These are phyloP conservation scores for Apostichopus californicus DNA, from an alignment of 35 echinoderm and acorn worm species.

Conservation along the genomic window DNA sequence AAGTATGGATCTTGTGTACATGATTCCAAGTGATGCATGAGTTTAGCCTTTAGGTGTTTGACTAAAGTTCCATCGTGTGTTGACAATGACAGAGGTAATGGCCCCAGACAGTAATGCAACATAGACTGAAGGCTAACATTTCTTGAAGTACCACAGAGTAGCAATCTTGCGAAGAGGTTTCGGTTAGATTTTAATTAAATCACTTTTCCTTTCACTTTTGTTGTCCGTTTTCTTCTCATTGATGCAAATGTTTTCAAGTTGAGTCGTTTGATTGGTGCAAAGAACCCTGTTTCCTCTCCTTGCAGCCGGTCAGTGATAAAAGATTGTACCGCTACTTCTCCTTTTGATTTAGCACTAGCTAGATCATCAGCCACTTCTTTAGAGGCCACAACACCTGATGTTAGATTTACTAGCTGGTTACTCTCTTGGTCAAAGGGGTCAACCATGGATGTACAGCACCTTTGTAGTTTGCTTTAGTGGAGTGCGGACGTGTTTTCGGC, in stretches of 20 bases:
- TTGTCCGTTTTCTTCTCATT: background rate
- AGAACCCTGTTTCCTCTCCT: background rate
- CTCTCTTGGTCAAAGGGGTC: slow-evolving; percentile 56
- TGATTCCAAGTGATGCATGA: too few relatives aligned
- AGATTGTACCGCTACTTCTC: background rate
- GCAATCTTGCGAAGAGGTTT: slow-evolving; percentile 64
- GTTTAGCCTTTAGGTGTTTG: slow-evolving; percentile 53
- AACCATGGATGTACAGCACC: slow-evolving; percentile 2
- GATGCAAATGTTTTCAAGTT: slow-evolving; percentile 40
- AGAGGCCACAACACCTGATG: slow-evolving; percentile 40
- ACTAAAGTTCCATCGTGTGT: background rate
- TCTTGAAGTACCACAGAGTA: slow-evolving; percentile 52
- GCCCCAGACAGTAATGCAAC: background rate
- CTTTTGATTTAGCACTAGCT: background rate
- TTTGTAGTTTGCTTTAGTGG: too few relatives aligned
- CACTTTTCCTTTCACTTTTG: slow-evolving; percentile 69
- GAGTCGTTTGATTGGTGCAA: slow-evolving; percentile 8
- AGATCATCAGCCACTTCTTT: slow-evolving; percentile 16
- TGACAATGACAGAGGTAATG: background rate
- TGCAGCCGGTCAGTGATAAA: slow-evolving; percentile 10
- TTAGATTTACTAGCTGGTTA: slow-evolving; percentile 52
- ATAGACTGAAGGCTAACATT: slow-evolving; percentile 50
- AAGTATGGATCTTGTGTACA: too few relatives aligned
- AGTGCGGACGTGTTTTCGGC: too few relatives aligned
- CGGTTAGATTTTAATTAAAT: slow-evolving; percentile 44